These are phyloP conservation scores for Butorides virescens DNA, from an alignment of 2,113 vertebrate species.

Conservation along the genomic window DNA sequence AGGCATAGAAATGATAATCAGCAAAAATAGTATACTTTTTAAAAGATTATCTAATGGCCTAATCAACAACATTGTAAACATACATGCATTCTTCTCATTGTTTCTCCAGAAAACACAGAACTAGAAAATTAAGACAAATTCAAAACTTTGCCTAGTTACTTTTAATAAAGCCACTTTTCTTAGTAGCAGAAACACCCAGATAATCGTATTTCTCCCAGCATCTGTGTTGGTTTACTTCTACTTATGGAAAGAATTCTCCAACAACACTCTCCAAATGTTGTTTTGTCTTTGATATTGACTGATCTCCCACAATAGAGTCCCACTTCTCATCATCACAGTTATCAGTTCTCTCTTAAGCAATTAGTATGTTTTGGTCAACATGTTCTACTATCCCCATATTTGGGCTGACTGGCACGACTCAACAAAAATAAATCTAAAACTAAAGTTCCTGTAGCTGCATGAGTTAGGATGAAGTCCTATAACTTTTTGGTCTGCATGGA, in stretches of 20 bases:
- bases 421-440: background rate
- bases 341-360: background rate
- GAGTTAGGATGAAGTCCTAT: background rate
- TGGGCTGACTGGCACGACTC: background rate
- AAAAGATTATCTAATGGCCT: background rate
- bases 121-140: background rate
- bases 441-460: background rate
- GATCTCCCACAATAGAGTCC: background rate
- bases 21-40: background rate
- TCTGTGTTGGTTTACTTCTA: background rate
- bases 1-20: background rate
- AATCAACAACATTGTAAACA: background rate
- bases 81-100: background rate
- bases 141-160: background rate
- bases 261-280: background rate
- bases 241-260: background rate
- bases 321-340: background rate
- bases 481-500: background rate
- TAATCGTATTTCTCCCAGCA: background rate
- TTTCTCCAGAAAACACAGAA: background rate
- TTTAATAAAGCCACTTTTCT: background rate
- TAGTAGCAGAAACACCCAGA: background rate
- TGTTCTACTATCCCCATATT: background rate
- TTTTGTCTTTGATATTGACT: background rate
- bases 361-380: background rate